Evolutionary conservation across 2,113 vertebrate species (phyloP), one percentile per base, ranked within the genome.

Genomic region (Hiodon alosoides): DNA sequence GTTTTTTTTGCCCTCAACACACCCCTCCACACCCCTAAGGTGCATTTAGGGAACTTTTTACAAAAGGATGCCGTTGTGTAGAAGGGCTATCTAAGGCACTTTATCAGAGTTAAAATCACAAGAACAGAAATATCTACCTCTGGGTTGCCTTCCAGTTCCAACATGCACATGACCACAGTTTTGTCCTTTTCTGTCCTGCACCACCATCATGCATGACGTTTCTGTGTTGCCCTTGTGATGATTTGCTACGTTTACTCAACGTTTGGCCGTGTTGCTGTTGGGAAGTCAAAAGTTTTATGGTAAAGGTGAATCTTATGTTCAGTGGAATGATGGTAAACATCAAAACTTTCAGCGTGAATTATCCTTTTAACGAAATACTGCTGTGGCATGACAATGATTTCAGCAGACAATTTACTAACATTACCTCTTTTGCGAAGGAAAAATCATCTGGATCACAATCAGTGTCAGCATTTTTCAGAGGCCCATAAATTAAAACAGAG

Each of bases 51-150:
- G 61, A 54, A 74, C 66, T 73, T 77, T 64, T 68, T 13, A 46
- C 31, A 31, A 73, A 48, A 9, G 57, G 50, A 60, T 52, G 14
- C 31, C 52, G 50, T 50, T 59, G 5, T 48, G 48, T 67, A 65
- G 51, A 78, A 82, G 76, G 73, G 66, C 77, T 79, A 69, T 75
- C 65, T 55, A 65, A 65, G 78, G 72, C 69, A 77, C 72, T 78
- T 76, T 72, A 64, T 71, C 67, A 59, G 76, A 69, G 71, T 57
- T 73, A 57, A 67, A 51, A 62, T 57, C 14, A 55, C 53, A 68
- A 69, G 54, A 79, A 73, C 69, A 81, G 77, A 61, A 76, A 74
- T 72, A 78, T 81, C 81, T 82, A 81, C 81, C 79, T 80, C 79
- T 79, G 75, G 61, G 57, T 69, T 79, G 57, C 76, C 68, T 55